phyloP scores from a whole-genome alignment of 2,113 vertebrate genomes.

The Zosterops borbonicus region DNA sequence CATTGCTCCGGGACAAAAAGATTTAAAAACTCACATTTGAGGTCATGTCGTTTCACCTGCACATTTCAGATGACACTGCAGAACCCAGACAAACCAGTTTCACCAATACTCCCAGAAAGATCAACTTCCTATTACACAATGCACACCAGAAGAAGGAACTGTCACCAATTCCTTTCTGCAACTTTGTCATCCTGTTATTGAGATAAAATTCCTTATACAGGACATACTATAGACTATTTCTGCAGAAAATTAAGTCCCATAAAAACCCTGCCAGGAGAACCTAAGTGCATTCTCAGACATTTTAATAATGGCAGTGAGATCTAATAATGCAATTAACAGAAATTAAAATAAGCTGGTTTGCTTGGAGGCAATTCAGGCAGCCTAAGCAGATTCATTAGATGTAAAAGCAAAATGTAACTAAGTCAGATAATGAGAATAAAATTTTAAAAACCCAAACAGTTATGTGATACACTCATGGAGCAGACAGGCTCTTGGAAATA shows the following conservation, averaged over 20 bases:
- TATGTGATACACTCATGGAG: neutral
- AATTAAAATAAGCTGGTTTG: neutral
- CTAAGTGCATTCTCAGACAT: neutral
- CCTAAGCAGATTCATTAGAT: neutral
- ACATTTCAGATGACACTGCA: neutral
- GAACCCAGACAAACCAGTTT: constrained; percentile 34
- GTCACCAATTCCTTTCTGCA: neutral
- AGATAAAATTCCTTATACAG: neutral
- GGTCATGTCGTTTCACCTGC: neutral
- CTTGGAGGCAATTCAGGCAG: neutral
- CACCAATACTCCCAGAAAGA: neutral
- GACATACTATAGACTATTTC: neutral
- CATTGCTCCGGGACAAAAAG: neutral
- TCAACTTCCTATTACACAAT: constrained; percentile 37
- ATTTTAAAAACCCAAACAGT: neutral
- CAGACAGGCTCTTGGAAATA: neutral
- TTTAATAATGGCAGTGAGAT: neutral
- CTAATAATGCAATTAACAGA: constrained; percentile 7
- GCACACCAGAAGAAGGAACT: neutral
- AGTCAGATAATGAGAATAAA: neutral
- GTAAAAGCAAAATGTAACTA: neutral
- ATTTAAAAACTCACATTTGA: neutral
- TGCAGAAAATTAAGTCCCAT: neutral
- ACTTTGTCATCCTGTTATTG: neutral
- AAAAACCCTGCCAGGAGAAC: neutral